Conservation (phyloP, 2,113 vertebrate genomes). For the Atherinomorus stipes region DNA sequence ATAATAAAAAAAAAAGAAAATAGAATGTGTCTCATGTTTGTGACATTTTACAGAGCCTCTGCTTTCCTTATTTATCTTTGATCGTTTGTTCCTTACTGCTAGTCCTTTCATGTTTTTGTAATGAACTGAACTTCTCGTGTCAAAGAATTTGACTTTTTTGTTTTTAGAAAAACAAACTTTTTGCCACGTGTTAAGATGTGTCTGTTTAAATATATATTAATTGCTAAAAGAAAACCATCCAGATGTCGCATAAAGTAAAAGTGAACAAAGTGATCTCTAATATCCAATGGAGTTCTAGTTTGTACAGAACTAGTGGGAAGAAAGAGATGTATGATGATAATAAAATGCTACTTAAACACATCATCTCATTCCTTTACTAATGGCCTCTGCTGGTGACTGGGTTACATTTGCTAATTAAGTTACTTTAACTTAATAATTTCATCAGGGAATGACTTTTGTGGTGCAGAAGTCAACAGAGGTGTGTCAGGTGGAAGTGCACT, state of each 20-base stretch:
- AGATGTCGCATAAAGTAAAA: no score
- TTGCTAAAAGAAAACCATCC: no score
- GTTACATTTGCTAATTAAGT: neutral
- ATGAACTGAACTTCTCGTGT: no score
- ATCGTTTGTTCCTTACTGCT: neutral
- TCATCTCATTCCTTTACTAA: slow-evolving; percentile 15
- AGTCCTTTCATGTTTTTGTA: no score
- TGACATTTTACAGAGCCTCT: slow-evolving; percentile 12
- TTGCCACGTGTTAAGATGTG: no score
- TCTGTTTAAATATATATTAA: no score
- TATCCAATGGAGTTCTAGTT: neutral
- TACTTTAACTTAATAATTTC: neutral
- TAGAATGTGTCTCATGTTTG: neutral
- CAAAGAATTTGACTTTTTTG: no score
- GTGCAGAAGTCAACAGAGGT: slow-evolving; percentile 1
- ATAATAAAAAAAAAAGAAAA: slow-evolving; percentile 1
- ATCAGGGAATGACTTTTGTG: slow-evolving; percentile 12
- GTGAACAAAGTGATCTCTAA: no score
- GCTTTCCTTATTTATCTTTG: neutral
- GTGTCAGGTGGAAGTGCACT: slow-evolving; percentile 11
- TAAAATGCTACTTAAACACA: slow-evolving; percentile 10
- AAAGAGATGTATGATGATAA: slow-evolving; percentile 3
- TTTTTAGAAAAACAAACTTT: no score
- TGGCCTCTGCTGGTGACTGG: slow-evolving; percentile 4
- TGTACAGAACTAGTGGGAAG: neutral